These are phyloP conservation scores for Gephyroberyx darwinii DNA, from an alignment of 2,797 vertebrate species.

Conservation along the genomic window DNA sequence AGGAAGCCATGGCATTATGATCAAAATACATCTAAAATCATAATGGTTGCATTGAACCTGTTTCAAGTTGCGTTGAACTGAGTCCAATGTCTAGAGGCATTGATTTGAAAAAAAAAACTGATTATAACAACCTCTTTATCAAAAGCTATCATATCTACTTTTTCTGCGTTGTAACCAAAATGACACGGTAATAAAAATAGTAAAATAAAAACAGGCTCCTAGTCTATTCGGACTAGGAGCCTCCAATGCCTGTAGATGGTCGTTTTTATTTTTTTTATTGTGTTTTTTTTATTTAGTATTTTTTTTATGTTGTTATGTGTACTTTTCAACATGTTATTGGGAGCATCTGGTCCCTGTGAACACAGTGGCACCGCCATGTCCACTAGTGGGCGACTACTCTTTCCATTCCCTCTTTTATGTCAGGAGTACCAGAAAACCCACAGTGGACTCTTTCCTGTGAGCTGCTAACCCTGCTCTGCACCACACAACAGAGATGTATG, in stretches of 20 bases:
- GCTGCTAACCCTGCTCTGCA: not conserved
- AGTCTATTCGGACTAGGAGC: too few species aligned
- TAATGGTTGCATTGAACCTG: too few species aligned
- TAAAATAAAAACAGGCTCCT: too few species aligned
- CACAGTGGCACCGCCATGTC: conserved; percentile 29
- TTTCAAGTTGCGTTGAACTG: not conserved
- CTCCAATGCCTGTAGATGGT: too few species aligned
- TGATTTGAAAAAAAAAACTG: not conserved
- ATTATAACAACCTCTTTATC: not conserved
- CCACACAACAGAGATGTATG: conserved; percentile 19
- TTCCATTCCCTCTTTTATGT: conserved; percentile 7
- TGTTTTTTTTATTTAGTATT: not conserved
- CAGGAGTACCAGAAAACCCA: conserved; percentile 15
- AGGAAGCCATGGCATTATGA: too few species aligned
- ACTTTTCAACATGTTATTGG: not conserved
- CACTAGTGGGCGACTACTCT: conserved; percentile 59
- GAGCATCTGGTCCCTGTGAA: not conserved
- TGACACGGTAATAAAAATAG: too few species aligned
- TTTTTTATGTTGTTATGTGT: not conserved
- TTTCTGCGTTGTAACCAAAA: not conserved
- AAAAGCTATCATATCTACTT: not conserved
- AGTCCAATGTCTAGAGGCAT: not conserved
- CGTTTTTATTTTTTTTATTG: not conserved
- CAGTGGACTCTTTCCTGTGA: conserved; percentile 1
- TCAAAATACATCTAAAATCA: too few species aligned